phyloP scores from a whole-genome alignment of 2,797 vertebrate species.

The Sebastolobus altivelis region DNA sequence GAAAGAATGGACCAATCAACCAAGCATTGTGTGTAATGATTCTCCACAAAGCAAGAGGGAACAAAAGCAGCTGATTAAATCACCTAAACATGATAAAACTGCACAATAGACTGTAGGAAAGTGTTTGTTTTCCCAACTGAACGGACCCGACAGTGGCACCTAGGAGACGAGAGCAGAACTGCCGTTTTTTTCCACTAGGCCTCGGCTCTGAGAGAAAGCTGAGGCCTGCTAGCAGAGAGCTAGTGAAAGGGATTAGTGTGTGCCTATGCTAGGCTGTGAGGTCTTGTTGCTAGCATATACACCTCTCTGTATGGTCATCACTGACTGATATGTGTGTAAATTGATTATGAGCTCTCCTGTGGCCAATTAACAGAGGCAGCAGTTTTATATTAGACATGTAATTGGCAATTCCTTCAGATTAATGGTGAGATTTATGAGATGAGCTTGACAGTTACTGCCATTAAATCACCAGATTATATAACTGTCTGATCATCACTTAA shows the following conservation, averaged over 20 bases:
- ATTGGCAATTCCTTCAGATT: neutral
- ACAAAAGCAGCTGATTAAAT: constrained; percentile 50
- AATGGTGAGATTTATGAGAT: neutral
- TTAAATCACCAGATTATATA: neutral
- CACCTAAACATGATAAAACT: constrained; percentile 22
- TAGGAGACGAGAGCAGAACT: constrained; percentile 50
- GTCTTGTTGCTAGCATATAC: neutral
- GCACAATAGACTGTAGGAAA: constrained; percentile 3
- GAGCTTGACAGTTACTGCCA: neutral
- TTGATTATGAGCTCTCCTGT: neutral
- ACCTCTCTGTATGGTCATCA: neutral
- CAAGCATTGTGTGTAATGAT: constrained; percentile 22
- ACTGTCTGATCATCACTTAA: neutral
- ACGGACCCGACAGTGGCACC: constrained; percentile 63
- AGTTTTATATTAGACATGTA: neutral
- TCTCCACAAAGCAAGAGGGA: constrained; percentile 1
- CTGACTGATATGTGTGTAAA: constrained; percentile 1
- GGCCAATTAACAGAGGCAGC: constrained; percentile 65
- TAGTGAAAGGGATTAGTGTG: constrained; percentile 51
- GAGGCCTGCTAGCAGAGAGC: constrained; percentile 51
- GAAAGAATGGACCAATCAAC: constrained; percentile 16
- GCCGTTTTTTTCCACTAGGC: constrained; percentile 37
- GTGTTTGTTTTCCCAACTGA: constrained; percentile 22
- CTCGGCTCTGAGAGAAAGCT: constrained; percentile 25
- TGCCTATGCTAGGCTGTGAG: neutral